Conservation (phyloP, 2,113 vertebrate species). For the Boulengeromyrus knoepffleri region DNA sequence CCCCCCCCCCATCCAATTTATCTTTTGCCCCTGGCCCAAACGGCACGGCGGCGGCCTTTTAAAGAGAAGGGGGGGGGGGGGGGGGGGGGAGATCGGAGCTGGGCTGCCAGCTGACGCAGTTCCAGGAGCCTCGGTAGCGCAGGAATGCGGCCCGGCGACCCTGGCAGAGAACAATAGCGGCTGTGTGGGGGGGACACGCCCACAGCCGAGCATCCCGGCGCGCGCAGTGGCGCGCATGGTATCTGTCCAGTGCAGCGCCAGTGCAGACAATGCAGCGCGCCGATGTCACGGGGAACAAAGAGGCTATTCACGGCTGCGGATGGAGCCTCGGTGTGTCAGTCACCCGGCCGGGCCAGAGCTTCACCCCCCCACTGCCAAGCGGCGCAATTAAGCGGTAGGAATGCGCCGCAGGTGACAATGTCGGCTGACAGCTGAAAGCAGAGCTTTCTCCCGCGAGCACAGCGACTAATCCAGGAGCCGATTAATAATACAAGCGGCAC, state of each 20-base stretch:
- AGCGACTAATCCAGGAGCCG: neutral
- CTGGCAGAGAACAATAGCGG: neutral
- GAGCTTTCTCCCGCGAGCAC: neutral
- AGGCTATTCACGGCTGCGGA: neutral
- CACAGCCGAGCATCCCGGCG: neutral
- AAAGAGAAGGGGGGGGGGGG: neutral
- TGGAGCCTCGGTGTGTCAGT: neutral
- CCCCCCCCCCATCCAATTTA: neutral
- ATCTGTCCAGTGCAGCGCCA: neutral
- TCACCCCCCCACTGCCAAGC: neutral
- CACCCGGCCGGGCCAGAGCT: neutral
- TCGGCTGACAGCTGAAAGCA: too few relatives aligned
- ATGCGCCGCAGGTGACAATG: neutral
- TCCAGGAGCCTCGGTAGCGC: neutral
- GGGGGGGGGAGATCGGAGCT: neutral
- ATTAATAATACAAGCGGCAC: neutral
- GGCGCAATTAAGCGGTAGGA: neutral
- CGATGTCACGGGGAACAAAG: neutral
- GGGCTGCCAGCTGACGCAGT: neutral
- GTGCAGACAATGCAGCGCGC: neutral
- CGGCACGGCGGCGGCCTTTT: neutral
- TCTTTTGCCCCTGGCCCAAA: neutral
- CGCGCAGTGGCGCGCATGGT: neutral
- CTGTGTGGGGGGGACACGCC: neutral
- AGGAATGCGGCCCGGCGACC: neutral